These are phyloP conservation scores for Hedychridium roseum DNA, from an alignment of 2,888 invertebrate species.

Conservation along the genomic window DNA sequence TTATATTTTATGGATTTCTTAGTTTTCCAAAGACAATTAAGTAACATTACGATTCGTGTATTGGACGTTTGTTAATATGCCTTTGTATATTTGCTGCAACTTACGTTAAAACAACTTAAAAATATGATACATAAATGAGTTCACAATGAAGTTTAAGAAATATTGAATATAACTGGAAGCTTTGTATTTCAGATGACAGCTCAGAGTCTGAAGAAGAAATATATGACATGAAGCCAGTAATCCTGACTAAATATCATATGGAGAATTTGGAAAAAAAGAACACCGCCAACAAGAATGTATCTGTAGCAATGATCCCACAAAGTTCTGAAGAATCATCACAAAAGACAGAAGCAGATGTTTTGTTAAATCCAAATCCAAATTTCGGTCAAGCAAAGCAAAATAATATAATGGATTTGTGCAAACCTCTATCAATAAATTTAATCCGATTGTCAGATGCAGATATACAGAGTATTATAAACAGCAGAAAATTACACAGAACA, in stretches of 20 bases:
- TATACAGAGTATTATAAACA: too few relatives aligned
- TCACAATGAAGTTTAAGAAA: too few relatives aligned
- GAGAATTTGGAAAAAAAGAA: too few relatives aligned
- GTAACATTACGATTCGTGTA: too few relatives aligned
- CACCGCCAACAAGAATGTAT: neutral
- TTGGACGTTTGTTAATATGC: too few relatives aligned
- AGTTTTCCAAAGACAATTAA: too few relatives aligned
- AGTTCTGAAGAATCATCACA: neutral
- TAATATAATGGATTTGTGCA: constrained; percentile 12
- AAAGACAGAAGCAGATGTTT: neutral
- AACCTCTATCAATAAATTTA: constrained; percentile 17
- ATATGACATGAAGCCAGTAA: neutral
- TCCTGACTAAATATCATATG: neutral
- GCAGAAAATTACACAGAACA: too few relatives aligned
- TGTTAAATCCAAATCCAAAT: neutral
- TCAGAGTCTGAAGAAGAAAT: neutral
- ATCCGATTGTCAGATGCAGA: constrained; percentile 14
- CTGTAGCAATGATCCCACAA: neutral
- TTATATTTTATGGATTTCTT: too few relatives aligned
- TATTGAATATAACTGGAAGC: too few relatives aligned
- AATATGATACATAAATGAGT: too few relatives aligned
- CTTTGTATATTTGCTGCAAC: too few relatives aligned
- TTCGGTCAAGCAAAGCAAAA: neutral
- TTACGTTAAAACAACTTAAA: too few relatives aligned
- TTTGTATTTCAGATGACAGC: neutral